Percentiles rank a stretch among this genome's conserved stretches.
phyloP scores from a whole-genome alignment of 2,888 invertebrate species.

The Anodontia alba region DNA sequence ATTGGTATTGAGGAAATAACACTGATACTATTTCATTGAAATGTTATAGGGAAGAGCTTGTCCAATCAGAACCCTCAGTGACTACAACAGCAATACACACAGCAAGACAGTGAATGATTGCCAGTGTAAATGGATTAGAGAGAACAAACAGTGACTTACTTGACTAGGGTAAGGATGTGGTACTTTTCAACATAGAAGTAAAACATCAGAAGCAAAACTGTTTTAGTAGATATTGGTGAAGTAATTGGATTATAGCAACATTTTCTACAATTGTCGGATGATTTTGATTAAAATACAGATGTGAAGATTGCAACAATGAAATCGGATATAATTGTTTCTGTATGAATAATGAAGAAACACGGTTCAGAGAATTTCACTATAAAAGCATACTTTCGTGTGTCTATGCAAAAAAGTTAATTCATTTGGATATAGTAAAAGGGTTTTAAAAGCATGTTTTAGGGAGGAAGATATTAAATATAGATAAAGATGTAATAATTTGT shows the following conservation, averaged over 20 bases:
- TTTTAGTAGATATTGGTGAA: no score
- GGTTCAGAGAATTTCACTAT: neutral
- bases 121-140: constrained; percentile 16
- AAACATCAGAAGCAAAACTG: no score
- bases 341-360: neutral
- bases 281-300: no score
- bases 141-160: constrained; percentile 14
- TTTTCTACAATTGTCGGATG: no score
- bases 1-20: no score
- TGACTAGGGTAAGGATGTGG: neutral
- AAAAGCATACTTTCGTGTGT: neutral
- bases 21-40: constrained; percentile 3
- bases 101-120: constrained; percentile 2
- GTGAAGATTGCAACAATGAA: no score
- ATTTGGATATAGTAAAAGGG: constrained; percentile 9
- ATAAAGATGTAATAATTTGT: constrained; percentile 17
- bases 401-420: constrained; percentile 13
- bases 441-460: constrained; percentile 9
- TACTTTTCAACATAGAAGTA: neutral
- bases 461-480: constrained; percentile 15
- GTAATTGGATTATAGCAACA: no score
- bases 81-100: neutral
- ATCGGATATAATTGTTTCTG: neutral
- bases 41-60: neutral
- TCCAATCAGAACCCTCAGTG: neutral